Conservation (phyloP, 2,888 invertebrate genomes). For the Ryuthela nishihirai region DNA sequence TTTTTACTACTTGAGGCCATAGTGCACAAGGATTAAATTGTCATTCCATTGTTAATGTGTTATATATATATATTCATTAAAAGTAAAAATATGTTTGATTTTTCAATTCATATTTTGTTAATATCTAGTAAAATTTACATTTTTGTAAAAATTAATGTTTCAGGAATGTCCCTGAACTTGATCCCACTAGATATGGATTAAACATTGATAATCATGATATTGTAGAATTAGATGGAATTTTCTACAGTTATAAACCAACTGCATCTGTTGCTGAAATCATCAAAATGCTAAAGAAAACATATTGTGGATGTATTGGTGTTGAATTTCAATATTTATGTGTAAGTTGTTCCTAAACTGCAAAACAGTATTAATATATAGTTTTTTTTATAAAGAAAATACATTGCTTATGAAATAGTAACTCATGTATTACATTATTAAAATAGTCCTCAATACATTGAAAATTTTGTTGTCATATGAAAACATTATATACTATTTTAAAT, state of each 20-base stretch:
- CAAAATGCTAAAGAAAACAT: conserved; percentile 22
- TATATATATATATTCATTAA: too few relatives aligned
- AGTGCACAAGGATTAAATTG: too few relatives aligned
- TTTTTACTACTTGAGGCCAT: too few relatives aligned
- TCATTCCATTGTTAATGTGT: too few relatives aligned
- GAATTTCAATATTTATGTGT: conserved; percentile 40
- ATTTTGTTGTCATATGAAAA: too few relatives aligned
- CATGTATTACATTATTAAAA: background rate
- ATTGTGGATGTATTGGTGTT: conserved; percentile 37
- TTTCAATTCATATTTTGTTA: too few relatives aligned
- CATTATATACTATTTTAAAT: too few relatives aligned
- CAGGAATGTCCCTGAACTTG: conserved; percentile 17
- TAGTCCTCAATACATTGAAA: too few relatives aligned
- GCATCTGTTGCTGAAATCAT: conserved; percentile 13
- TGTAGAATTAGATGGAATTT: conserved; percentile 4
- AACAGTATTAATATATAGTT: background rate
- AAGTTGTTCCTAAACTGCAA: background rate
- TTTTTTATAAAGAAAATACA: background rate
- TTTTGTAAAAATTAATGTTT: background rate
- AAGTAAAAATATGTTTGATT: too few relatives aligned
- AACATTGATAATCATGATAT: background rate
- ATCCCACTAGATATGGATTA: conserved; percentile 19
- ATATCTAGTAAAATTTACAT: background rate
- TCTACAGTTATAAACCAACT: conserved; percentile 5
- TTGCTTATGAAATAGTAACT: background rate